Base-by-base conservation (phyloP, 2,797 vertebrate genomes). In the Sparus aurata region DNA sequence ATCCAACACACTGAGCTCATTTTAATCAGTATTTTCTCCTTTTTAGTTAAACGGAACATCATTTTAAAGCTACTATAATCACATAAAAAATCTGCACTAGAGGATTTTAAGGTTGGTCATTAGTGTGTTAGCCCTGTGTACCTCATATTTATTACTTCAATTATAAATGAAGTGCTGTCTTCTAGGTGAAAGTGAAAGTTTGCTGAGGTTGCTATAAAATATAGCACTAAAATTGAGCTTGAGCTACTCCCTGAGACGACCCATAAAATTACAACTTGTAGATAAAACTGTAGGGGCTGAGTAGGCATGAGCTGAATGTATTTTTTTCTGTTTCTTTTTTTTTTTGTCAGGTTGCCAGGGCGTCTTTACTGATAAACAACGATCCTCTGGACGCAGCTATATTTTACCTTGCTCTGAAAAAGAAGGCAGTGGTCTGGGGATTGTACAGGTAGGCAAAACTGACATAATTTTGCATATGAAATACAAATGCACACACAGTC, bases 401-500 rank as follows among this genome's bases (percentile, higher is more conserved):
- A 90, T 99, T 97, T 93, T 99, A 99, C 90, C 96, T 99, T 0
- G 98, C 98, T 2, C 95, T 99, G 96, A 99, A 97, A 93, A 99
- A 99, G 95, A 99, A 99, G 85, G 96, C 97, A 67, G 97, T 99
- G 80, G 97, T 99, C 77, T 99, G 98, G 98, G 98, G 98, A 76
- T 92, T 99, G 71, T 99, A 98, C 92, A 98, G 98, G 98, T 98
- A 94, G 23, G 91, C 47, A 84, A 41, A 85, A 54, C n/a, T 82
- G 52, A 75, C 63, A 64, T 27, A 1, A 71, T 64, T 76, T 74
- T 82, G 47, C 57, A 69, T 46, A 27, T 78, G 22, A 78, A 74
- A 67, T 64, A 60, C 49, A 78, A 20, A 43, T 52, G 18, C 22
- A 38, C 23, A 59, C 18, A 47, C 52, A 68, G 3, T 60, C 30